Evolutionary conservation across 2,113 vertebrate genomes (phyloP), one percentile per base, ranked within the genome.

Genomic region (Silurus meridionalis): DNA sequence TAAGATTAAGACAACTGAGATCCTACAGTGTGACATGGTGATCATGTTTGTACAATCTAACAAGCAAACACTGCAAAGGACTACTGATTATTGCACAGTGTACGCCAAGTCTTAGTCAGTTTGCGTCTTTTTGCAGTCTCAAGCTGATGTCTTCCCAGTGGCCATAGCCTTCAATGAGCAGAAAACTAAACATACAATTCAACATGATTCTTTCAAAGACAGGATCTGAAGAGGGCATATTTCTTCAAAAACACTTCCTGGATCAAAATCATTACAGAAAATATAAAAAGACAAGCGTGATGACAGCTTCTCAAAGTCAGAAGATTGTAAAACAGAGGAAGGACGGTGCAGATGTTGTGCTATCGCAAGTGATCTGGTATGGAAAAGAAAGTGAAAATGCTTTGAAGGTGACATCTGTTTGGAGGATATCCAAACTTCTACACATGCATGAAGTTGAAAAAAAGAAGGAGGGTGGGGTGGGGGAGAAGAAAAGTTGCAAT

Each of bases 351-450:
- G 81, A 87, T 85, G 71, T 78, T 80, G 67, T 67, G 88, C 61
- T 84, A 71, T 58, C 67, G 11, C 55, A 61, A 72, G 78, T 72
- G 84, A 86, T 89, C 85, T 57, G 77, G 60, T 46, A 61, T 77
- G 85, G 85, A 83, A 63, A 14, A 66, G 48, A 75, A 83, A 72
- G 55, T 66, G 79, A 81, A 80, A 78, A 78, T 64, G 71, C 83
- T 74, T 72, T 87, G 88, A 89, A 89, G 88, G 85, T 89, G 82
- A 89, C 88, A 85, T 74, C 80, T 85, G 28, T 84, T 87, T 77
- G 61, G 82, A 89, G 25, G 82, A 80, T 84, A 74, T 80, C 81
- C 80, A 66, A 86, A 86, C 81, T 82, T 23, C 84, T 84, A 87
- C 83, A 85, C 78, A 71, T 86, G 79, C 61, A 82, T 85, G 79